Evolutionary conservation across 92 coral and sea anemone genomes (phyloP).

Genomic region (Porites cylindrica): DNA sequence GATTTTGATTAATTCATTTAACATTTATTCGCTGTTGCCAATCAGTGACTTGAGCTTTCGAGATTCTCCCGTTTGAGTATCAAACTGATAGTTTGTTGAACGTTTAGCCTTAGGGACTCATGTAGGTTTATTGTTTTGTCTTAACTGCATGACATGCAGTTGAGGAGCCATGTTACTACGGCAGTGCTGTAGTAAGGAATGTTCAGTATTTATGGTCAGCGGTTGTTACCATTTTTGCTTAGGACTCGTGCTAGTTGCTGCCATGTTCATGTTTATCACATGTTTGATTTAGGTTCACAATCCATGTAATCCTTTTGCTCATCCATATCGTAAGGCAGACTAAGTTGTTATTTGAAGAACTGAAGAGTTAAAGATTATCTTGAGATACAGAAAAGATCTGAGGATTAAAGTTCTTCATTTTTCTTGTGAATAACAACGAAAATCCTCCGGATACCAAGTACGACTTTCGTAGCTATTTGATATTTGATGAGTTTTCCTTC

Average conservation of each 20-base stretch:
- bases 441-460: too few relatives aligned
- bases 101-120: background rate
- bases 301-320: background rate
- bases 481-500: too few relatives aligned
- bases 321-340: background rate
- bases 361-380: too few relatives aligned
- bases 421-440: too few relatives aligned
- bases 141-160: constrained; percentile 8
- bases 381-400: too few relatives aligned
- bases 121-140: background rate
- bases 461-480: too few relatives aligned
- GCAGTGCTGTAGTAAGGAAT: background rate
- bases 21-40: background rate
- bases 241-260: background rate
- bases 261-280: background rate
- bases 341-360: background rate
- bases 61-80: background rate
- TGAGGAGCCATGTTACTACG: constrained; percentile 13
- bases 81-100: background rate
- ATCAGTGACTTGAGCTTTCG: background rate
- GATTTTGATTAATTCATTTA: background rate
- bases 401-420: too few relatives aligned
- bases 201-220: too few relatives aligned
- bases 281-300: background rate
- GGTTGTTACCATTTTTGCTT: too few relatives aligned